Evolutionary conservation across 2,888 invertebrate species (phyloP).

Genomic region (Catotricha subobsoleta): DNA sequence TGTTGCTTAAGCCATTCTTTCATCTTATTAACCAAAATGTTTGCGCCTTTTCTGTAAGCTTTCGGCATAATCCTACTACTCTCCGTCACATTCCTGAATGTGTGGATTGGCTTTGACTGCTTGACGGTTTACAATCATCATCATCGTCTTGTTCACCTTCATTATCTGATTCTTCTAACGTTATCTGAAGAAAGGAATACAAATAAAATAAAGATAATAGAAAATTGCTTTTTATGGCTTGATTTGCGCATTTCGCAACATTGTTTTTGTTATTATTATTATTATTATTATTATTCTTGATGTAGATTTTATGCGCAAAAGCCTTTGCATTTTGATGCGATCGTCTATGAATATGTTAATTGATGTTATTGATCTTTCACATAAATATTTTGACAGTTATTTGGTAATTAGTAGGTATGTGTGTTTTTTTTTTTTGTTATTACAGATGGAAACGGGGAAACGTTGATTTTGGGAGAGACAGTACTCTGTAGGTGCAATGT

Average conservation of each 20-base stretch:
- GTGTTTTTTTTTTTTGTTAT: too few species aligned
- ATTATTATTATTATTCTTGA: too few species aligned
- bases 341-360: background rate
- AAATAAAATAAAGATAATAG: background rate
- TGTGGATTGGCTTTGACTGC: constrained; percentile 35
- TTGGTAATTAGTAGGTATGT: too few species aligned
- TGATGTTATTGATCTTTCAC: too few species aligned
- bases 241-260: background rate
- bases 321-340: background rate
- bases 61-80: constrained; percentile 77
- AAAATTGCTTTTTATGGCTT: background rate
- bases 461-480: too few species aligned
- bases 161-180: constrained; percentile 53
- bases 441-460: too few species aligned
- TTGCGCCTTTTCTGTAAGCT: constrained; percentile 76
- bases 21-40: constrained; percentile 33
- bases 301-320: too few species aligned
- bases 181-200: constrained; percentile 37
- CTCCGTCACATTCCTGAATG: constrained; percentile 79
- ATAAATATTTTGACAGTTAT: too few species aligned
- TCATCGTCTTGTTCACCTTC: constrained; percentile 35
- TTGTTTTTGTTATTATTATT: background rate
- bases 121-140: constrained; percentile 26
- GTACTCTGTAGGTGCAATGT: too few species aligned
- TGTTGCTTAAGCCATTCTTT: background rate